These are phyloP conservation scores for Eilema depressum DNA, from an alignment of 2,888 invertebrate species.

Conservation along the genomic window DNA sequence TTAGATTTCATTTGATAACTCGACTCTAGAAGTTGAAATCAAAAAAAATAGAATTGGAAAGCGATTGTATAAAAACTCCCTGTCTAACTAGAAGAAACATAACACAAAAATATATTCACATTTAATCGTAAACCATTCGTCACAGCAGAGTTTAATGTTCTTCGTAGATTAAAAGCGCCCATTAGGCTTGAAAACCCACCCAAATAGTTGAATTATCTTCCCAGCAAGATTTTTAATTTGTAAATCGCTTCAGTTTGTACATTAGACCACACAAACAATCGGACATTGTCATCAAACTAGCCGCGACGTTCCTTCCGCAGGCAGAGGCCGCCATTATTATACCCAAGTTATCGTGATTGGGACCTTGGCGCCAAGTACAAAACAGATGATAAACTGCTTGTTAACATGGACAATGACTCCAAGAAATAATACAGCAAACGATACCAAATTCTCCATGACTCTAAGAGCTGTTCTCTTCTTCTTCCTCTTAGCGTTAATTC, in stretches of 20 bases:
- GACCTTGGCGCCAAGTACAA: constrained; percentile 36
- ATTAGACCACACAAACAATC: constrained; percentile 22
- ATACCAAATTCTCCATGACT: neutral
- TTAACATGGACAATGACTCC: neutral
- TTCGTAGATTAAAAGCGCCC: neutral
- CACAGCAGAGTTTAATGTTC: no score
- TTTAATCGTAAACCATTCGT: no score
- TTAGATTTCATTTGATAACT: no score
- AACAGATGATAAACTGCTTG: constrained; percentile 13
- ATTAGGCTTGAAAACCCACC: neutral
- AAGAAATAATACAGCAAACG: neutral
- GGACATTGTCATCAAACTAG: constrained; percentile 49
- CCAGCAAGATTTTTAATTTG: neutral
- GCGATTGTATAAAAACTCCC: no score
- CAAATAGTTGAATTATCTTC: neutral
- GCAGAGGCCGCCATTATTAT: constrained; percentile 47
- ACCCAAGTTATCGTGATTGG: constrained; percentile 32
- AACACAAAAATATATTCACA: no score
- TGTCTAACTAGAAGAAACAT: no score
- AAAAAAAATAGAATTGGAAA: no score
- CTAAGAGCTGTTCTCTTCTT: no score
- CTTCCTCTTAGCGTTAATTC: no score
- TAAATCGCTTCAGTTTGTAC: constrained; percentile 11
- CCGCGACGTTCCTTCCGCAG: constrained; percentile 49
- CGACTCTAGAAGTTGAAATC: no score